phyloP scores from a whole-genome alignment of 2,888 invertebrate genomes.

The Ctena decussata region DNA sequence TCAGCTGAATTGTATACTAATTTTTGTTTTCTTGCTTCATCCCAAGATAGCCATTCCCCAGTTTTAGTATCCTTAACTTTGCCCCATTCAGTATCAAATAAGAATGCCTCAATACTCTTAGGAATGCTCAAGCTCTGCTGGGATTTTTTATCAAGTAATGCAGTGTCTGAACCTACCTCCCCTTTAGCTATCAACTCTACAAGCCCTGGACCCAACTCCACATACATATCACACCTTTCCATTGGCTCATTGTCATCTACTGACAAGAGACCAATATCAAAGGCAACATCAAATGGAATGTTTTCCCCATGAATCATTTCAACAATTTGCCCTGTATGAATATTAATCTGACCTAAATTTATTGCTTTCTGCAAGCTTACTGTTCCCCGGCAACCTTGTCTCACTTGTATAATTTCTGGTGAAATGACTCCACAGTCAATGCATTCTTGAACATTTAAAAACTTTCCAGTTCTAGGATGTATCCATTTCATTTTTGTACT shows the following conservation, averaged over 20 bases:
- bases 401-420: conserved; percentile 70
- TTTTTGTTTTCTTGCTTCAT: conserved; percentile 72
- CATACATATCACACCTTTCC: conserved; percentile 66
- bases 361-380: conserved; percentile 78
- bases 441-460: conserved; percentile 76
- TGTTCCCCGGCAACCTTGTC: conserved; percentile 67
- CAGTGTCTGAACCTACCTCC: conserved; percentile 56
- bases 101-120: conserved; percentile 69
- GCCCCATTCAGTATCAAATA: conserved; percentile 88
- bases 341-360: conserved; percentile 89
- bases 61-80: conserved; percentile 76
- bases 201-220: conserved; percentile 72
- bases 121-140: conserved; percentile 69
- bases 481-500: conserved; percentile 64
- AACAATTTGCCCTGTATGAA: conserved; percentile 89
- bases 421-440: conserved; percentile 77
- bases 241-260: conserved; percentile 63
- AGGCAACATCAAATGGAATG: conserved; percentile 78
- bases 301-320: conserved; percentile 88
- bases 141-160: conserved; percentile 70
- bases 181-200: conserved; percentile 67
- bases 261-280: conserved; percentile 72
- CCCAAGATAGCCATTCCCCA: conserved; percentile 80
- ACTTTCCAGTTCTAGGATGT: conserved; percentile 75
- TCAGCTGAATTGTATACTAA: conserved; percentile 66